Percentiles rank a stretch among this genome's conserved stretches.
These are phyloP conservation scores for Thymelicus lineola DNA, from an alignment of 2,888 invertebrate genomes.

Conservation along the genomic window DNA sequence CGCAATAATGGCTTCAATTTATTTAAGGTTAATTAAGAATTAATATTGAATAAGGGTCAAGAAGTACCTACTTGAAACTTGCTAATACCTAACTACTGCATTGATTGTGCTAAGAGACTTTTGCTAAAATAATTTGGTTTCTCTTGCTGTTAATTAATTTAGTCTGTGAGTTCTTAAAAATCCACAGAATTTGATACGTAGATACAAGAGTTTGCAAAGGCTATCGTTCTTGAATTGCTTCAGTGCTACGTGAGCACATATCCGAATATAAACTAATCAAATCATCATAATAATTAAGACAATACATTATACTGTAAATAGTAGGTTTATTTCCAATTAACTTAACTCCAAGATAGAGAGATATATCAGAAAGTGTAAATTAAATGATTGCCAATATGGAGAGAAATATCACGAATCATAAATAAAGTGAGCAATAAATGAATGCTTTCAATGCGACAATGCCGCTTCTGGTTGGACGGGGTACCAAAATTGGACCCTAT, in stretches of 20 bases:
- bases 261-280: too few species aligned
- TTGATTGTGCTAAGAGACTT: too few species aligned
- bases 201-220: too few species aligned
- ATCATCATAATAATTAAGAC: too few species aligned
- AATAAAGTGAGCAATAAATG: constrained; percentile 59
- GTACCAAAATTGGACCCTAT: constrained; percentile 50
- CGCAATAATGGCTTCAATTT: constrained; percentile 63
- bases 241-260: too few species aligned
- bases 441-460: constrained; percentile 52
- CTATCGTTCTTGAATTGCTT: too few species aligned
- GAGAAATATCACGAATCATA: constrained; percentile 57
- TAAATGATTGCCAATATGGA: constrained; percentile 61
- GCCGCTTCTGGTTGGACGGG: constrained; percentile 47
- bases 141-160: too few species aligned
- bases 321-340: not conserved
- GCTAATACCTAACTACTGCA: too few species aligned
- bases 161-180: too few species aligned
- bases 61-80: constrained; percentile 33
- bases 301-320: not conserved
- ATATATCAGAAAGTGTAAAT: constrained; percentile 41
- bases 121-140: too few species aligned
- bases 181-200: too few species aligned
- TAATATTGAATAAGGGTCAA: constrained; percentile 45
- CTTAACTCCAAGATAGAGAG: constrained; percentile 3
- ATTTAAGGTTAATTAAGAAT: constrained; percentile 58